Evolutionary conservation across 2,797 vertebrate genomes (phyloP).

Genomic region (Dicrostonyx torquatus): DNA sequence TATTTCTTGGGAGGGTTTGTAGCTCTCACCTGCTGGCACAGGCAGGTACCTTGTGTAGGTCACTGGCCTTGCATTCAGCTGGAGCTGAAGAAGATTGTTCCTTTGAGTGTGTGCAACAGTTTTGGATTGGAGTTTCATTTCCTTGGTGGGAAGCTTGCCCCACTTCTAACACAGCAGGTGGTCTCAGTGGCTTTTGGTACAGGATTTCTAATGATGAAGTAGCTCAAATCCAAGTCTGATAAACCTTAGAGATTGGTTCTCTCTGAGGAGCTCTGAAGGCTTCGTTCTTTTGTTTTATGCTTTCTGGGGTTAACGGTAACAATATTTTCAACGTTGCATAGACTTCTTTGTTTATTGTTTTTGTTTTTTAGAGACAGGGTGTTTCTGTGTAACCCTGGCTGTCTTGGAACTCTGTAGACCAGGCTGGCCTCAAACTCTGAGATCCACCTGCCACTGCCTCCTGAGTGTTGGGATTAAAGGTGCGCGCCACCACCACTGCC

Average conservation of each 20-base stretch:
- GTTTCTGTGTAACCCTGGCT: no score
- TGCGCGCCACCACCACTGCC: no score
- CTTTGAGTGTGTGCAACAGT: not conserved
- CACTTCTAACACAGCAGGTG: not conserved
- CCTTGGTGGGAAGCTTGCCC: not conserved
- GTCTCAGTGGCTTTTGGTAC: not conserved
- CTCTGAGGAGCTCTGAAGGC: not conserved
- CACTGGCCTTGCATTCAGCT: not conserved
- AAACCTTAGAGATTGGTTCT: not conserved
- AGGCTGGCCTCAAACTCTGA: no score
- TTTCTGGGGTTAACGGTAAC: conserved; percentile 24
- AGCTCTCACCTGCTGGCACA: not conserved
- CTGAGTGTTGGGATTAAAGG: no score
- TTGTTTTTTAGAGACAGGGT: not conserved
- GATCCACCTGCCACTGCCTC: no score
- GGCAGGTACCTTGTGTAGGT: not conserved
- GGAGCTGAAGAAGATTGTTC: no score
- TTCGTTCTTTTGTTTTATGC: conserved; percentile 7
- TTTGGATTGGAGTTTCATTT: not conserved
- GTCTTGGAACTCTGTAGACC: no score
- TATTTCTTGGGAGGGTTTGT: not conserved
- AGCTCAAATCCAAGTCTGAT: not conserved
- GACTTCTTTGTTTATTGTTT: not conserved
- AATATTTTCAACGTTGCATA: not conserved
- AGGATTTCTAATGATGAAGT: not conserved